Conservation (phyloP, 2,797 vertebrate genomes). For the Bradypus variegatus region DNA sequence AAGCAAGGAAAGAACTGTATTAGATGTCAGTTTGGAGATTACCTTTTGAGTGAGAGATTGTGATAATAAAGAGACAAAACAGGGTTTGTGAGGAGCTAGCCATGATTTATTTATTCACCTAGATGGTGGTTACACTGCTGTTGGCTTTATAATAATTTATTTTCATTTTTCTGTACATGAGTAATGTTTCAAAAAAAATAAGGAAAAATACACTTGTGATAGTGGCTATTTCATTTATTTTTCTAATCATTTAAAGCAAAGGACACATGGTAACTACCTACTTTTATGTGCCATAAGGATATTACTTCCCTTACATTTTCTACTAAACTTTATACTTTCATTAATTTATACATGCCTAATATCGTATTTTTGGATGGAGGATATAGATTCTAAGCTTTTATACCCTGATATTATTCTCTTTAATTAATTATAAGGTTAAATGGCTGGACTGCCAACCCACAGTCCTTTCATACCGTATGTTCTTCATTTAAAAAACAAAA, state of each 20-base stretch:
- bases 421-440: not conserved
- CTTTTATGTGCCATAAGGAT: not conserved
- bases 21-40: too few relatives aligned
- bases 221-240: not conserved
- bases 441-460: not conserved
- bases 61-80: too few relatives aligned
- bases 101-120: not conserved
- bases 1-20: too few relatives aligned
- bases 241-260: not conserved
- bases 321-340: not conserved
- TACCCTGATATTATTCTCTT: too few relatives aligned
- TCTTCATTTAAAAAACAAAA: not conserved
- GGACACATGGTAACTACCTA: not conserved
- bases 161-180: not conserved
- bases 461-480: not conserved
- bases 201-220: too few relatives aligned
- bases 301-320: not conserved
- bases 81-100: not conserved
- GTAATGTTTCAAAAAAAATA: not conserved
- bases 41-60: too few relatives aligned
- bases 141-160: not conserved
- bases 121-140: not conserved
- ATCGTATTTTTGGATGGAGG: not conserved
- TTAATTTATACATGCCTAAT: not conserved
- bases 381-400: too few relatives aligned